Conservation (phyloP, 2,113 vertebrate genomes). For the Mandrillus leucophaeus region DNA sequence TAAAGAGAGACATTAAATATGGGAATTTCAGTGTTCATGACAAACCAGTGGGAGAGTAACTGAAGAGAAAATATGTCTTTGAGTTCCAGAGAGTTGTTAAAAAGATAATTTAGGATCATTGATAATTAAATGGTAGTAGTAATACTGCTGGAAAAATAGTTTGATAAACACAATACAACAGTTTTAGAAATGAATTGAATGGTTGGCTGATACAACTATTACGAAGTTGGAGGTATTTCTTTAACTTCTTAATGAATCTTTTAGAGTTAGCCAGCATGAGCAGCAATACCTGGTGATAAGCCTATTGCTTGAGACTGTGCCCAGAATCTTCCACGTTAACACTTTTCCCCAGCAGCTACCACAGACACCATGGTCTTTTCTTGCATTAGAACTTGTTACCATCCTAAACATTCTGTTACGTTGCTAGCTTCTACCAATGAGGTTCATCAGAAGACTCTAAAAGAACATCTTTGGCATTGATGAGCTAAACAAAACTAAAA, state of each 20-base stretch:
- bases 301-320: neutral
- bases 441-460: neutral
- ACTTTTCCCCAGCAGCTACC: neutral
- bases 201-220: neutral
- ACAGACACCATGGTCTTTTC: neutral
- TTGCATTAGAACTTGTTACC: neutral
- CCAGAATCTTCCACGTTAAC: neutral
- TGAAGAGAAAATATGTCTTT: neutral
- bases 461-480: neutral
- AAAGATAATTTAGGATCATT: neutral
- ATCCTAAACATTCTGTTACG: neutral
- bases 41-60: neutral
- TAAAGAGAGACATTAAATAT: neutral
- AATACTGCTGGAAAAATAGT: neutral
- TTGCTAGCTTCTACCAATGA: neutral
- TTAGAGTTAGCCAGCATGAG: neutral
- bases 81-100: neutral
- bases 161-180: neutral
- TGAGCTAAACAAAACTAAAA: neutral
- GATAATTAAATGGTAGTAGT: neutral
- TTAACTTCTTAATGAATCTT: neutral
- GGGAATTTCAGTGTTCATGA: neutral
- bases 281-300: neutral
- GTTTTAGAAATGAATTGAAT: neutral
- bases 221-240: neutral